Base-by-base conservation (phyloP, 1,140 invertebrate species). In the Coenobita brevimanus region DNA sequence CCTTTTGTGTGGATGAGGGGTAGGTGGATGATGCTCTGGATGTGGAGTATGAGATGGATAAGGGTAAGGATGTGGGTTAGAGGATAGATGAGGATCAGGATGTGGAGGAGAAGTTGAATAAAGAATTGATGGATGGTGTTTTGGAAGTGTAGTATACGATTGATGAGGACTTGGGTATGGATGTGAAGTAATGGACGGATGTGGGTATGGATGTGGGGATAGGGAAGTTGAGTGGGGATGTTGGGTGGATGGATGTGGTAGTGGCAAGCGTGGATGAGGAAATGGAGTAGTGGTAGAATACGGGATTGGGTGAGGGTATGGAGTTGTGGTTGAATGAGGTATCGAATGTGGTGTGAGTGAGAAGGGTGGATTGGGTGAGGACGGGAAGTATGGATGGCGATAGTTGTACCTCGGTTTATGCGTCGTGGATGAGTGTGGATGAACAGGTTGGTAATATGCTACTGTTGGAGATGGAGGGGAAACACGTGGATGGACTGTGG, bases 381-480 rank as follows among this genome's bases (percentile, higher is more conserved):
- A 86, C 1, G 83, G 75, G 2, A 78, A 21, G 43, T 78, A 57
- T 50, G 83, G 83, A 79, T 86, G 83, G 41, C 83, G 83, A 46
- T 50, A 67, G 41, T 67, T 86, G n/a, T 41, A 46, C 0, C 8
- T 30, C 27, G 75, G 75, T n/a, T 67, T 30, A 0, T 46, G 15
- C 0, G 69, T 30, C 1, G 38, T 64, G 60, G 27, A 15, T 24
- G 73, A 4, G 17, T 36, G 62, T 43, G 60, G 38, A 21, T 43
- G 41, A 78, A 2, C 41, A 46, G 75, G 33, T n/a, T 21, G 73
- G 21, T 33, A 3, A 76, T 38, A 41, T 43, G 21, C 36, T 13
- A 3, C 24, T 43, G 27, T 21, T 43, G 73, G 41, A 76, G 33
- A 38, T 41, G 27, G 3, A 71, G 27, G 36, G 3, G 3, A 17